Evolutionary conservation across 2,797 vertebrate genomes (phyloP), one percentile per base, ranked within the genome.

Genomic region (Pogoniulus pusillus): DNA sequence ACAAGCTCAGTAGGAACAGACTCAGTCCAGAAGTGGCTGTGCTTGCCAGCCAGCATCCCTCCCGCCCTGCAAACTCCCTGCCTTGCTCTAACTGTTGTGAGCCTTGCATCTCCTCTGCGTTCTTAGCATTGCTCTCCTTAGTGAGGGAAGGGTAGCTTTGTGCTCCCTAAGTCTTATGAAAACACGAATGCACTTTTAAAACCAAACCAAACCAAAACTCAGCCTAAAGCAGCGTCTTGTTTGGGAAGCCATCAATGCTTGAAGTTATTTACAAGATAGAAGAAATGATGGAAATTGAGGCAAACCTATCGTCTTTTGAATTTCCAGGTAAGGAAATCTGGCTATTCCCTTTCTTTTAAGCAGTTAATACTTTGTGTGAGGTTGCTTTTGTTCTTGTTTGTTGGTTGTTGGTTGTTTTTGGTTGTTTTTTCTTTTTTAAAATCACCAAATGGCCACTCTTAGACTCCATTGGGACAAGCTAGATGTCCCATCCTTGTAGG

Each of bases 281-380:
- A 97, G 94, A 97, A 97, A 94, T 96, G 95, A 96, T 93, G 96
- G 95, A 96, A 94, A 94, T 95, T 92, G 93, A 96, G 37, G 74
- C 96, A 96, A 95, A 96, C 93, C 75, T 95, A 93, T 95, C 60
- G 23, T 89, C 95, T 90, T 96, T 95, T 95, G 94, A 94, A 85
- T 90, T 74, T 86, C 70, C 89, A 94, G 96, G 95, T 92, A 94
- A 96, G 96, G 95, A 96, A 92, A 92, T 89, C 59, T 93, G 91
- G 93, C 83, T 96, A 94, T 96, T 96, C 92, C 94, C 93, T 95
- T 58, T 96, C 32, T 94, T 95, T 90, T 93, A 93, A 92, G 85
- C 70, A 83, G 34, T 88, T 91, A 82, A 83, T 89, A 59, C 37
- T 85, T 85, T 95, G 18, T 91, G 63, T 91, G 55, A 58, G 26